Evolutionary conservation across 2,113 vertebrate genomes (phyloP), one percentile per base, ranked within the genome.

Genomic region (Phalacrocorax carbo): DNA sequence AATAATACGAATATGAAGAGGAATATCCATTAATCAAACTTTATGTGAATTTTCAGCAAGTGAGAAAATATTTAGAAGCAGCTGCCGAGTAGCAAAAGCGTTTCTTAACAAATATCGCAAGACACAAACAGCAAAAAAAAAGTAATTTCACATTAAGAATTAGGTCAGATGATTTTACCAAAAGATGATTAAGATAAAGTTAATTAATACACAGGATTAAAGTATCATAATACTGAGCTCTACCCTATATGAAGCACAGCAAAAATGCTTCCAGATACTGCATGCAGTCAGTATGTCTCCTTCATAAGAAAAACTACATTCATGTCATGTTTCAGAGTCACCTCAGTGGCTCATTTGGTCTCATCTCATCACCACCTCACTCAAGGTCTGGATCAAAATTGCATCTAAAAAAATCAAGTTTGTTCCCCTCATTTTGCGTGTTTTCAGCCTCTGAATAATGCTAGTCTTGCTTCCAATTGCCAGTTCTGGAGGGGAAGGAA

Each of bases 241-340:
- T n/a, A 78, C n/a, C 55, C 66, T 4, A n/a, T 9, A 58, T 9
- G 44, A 42, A 82, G 62, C 66, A 42, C 34, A 80, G 32, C 58
- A 77, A 25, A 61, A 80, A 10, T 0, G 5, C 55, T 66, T 58
- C 51, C 79, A 81, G 71, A 3, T 42, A 10, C 70, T 36, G 52
- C 61, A 66, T 2, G 2, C 57, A 48, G 52, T 2, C 62, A 13
- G 23, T 29, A 7, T 5, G 5, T 29, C 73, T 68, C 88, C 62
- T 76, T 48, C 49, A 5, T 0, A 1, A 0, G 5, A 52, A 57
- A 61, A 27, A 22, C 13, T 1, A 10, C 52, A 8, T 13, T 32
- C 49, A 7, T 7, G 60, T 27, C 27, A 0, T 5, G 10, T 30
- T 57, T 23, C 62, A 71, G 54, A 82, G 62, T 22, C 66, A 62